Base-by-base conservation (phyloP, 2,797 vertebrate genomes). In the Melanotaenia maccullochi region DNA sequence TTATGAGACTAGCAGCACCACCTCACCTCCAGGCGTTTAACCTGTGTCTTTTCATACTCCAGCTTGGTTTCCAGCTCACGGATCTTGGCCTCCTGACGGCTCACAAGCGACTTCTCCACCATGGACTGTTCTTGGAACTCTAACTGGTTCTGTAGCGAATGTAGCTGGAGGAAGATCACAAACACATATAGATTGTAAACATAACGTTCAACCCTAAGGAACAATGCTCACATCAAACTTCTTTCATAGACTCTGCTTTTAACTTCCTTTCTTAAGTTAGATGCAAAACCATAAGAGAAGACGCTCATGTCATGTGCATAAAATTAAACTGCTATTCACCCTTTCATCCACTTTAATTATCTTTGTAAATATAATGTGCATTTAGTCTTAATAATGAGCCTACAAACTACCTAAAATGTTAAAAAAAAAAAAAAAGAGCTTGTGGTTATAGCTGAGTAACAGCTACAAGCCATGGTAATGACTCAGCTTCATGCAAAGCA, bases 31-130 rank as follows among this genome's bases (percentile, higher is more conserved):
- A 99, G 88, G 68, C 97, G 96, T 86, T 99, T 99, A 88, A 97
- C 96, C 93, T 99, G 98, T 0, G 97, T 97, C 92, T 93, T 95
- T 90, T 99, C 97, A 0, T 96, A 99, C 92, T 99, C 97, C 89
- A 99, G 93, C 81, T 98, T 97, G 49, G 96, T 98, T 92, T 99
- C 98, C 91, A 99, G 94, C 90, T 99, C 98, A 0, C 98, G 96
- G 89, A 99, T 98, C 94, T 97, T 98, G 77, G 97, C 97, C 88
- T 99, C 98, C 79, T 99, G 98, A 33, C 97, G 95, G 92, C 97
- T 98, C 87, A 99, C 97, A 18, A 99, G 92, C 0, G 97, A 98
- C 88, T 98, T 99, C 87, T 99, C 98, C 93, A 99, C 98, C 98
- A 98, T 99, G 84, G 97, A 98, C 76, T 99, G 97, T 75, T 99